Evolutionary conservation across 1,140 invertebrate species (phyloP).

Genomic region (Helicoverpa armigera): DNA sequence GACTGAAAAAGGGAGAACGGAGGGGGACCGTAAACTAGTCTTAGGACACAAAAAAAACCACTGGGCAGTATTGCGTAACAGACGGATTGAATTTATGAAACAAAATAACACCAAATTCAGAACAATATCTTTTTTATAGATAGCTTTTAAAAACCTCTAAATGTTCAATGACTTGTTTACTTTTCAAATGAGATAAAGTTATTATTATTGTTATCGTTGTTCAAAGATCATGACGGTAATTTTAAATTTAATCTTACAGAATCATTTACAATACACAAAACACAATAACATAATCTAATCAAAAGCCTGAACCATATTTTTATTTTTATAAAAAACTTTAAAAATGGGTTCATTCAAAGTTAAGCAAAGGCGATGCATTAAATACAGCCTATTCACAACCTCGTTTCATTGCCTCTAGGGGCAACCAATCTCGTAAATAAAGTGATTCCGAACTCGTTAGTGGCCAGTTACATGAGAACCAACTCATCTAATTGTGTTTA

Average conservation of each 20-base stretch:
- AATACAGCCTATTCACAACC: conserved; percentile 34
- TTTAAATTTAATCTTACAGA: too few species aligned
- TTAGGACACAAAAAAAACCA: too few species aligned
- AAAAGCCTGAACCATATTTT: not conserved
- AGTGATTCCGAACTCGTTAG: conserved; percentile 25
- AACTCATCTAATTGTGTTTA: conserved; percentile 39
- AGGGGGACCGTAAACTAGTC: too few species aligned
- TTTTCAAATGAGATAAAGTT: not conserved
- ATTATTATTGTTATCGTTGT: not conserved
- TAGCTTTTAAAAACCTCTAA: too few species aligned
- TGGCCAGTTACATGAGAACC: conserved; percentile 28
- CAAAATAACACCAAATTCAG: too few species aligned
- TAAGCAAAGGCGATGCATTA: conserved; percentile 1
- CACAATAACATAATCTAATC: too few species aligned
- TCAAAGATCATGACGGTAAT: not conserved
- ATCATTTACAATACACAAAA: conserved; percentile 4
- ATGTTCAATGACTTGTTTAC: not conserved
- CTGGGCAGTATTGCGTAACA: too few species aligned
- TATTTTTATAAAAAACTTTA: not conserved
- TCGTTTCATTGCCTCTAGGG: conserved; percentile 44
- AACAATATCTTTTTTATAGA: not conserved
- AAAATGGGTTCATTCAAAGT: conserved; percentile 29
- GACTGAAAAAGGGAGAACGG: too few species aligned
- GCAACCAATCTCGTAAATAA: conserved; percentile 38
- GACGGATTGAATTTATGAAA: too few species aligned